Conservation (phyloP, 1,140 invertebrate species). For the Ooceraea biroi region DNA sequence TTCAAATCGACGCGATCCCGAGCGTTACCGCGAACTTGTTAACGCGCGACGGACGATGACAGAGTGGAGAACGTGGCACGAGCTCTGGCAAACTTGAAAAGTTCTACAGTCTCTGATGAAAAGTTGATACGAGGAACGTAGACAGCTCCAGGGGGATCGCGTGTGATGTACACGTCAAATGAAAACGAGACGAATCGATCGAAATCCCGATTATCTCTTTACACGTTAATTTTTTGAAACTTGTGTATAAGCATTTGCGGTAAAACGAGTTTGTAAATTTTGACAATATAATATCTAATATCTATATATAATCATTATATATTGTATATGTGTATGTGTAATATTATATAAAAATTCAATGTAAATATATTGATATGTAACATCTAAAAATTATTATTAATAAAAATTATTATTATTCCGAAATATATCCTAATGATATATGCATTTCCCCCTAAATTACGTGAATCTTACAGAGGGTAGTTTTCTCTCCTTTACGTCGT, state of each 20-base stretch:
- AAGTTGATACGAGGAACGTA: conserved; percentile 56
- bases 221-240: not conserved
- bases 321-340: too few relatives aligned
- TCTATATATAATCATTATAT: not conserved
- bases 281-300: not conserved
- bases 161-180: not conserved
- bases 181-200: not conserved
- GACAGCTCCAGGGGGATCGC: not conserved
- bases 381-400: not conserved
- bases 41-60: conserved; percentile 49
- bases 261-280: not conserved
- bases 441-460: conserved; percentile 13
- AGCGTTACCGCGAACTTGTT: conserved; percentile 54
- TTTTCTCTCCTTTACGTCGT: conserved; percentile 48
- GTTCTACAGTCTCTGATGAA: conserved; percentile 63
- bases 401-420: not conserved
- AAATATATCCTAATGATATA: not conserved
- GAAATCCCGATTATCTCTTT: not conserved
- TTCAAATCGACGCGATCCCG: conserved; percentile 47
- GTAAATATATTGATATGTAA: too few relatives aligned
- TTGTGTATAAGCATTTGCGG: not conserved
- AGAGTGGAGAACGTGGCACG: not conserved
- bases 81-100: conserved; percentile 55
- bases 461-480: conserved; percentile 32
- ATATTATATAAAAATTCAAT: too few relatives aligned